Percentiles rank a stretch among this genome's conserved stretches.
These are phyloP conservation scores for Chironex yamaguchii DNA, from an alignment of 30 jellyfish, hydroid and myxozoan genomes.

Conservation along the genomic window DNA sequence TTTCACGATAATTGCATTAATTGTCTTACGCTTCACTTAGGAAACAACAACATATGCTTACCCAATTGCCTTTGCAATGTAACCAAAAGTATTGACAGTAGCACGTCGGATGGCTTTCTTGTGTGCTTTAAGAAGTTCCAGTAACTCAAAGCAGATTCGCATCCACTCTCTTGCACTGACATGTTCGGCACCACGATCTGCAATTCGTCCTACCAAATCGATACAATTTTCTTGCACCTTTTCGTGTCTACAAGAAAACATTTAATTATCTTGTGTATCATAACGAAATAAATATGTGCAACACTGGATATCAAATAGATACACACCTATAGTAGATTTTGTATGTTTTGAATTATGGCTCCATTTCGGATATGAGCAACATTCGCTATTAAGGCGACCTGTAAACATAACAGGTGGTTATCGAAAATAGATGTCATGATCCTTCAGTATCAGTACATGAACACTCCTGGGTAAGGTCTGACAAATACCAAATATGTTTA, in stretches of 20 bases:
- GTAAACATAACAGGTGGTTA: too few species aligned
- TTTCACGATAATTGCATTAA: neutral
- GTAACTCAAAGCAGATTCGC: constrained; percentile 97
- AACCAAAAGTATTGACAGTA: constrained; percentile 97
- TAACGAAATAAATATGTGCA: neutral
- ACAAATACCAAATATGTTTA: too few species aligned
- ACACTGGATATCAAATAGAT: neutral
- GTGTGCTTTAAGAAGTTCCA: constrained; percentile 95
- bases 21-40: neutral
- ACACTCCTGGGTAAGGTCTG: too few species aligned
- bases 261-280: neutral
- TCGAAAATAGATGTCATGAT: too few species aligned
- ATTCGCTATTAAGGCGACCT: too few species aligned
- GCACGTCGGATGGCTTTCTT: constrained; percentile 99
- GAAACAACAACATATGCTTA: constrained; percentile 12
- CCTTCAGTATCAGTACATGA: too few species aligned
- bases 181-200: constrained; percentile 99
- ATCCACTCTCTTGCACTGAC: constrained; percentile 99
- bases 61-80: constrained; percentile 99
- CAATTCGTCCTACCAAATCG: constrained; percentile 98
- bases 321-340: too few species aligned
- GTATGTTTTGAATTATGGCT: too few species aligned
- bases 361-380: too few species aligned
- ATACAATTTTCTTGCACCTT: constrained; percentile 98
- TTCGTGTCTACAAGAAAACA: constrained; percentile 76